These are phyloP conservation scores for Apteryx owenii DNA, from an alignment of 2,113 vertebrate species.

Conservation along the genomic window DNA sequence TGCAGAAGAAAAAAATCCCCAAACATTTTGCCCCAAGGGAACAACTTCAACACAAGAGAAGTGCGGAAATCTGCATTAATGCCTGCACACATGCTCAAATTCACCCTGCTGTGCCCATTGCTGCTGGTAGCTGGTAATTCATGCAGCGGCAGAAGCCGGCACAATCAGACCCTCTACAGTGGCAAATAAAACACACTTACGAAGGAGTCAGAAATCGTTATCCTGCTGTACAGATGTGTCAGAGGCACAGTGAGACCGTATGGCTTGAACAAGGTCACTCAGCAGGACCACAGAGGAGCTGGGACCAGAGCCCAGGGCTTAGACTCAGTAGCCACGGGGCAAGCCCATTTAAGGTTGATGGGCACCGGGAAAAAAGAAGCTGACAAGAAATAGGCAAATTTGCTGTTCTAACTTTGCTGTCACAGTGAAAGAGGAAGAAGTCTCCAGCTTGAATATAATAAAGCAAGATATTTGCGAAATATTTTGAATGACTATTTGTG, in stretches of 20 bases:
- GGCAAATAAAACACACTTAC: neutral
- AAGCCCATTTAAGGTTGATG: accelerated
- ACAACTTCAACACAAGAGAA: conserved; percentile 34
- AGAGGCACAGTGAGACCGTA: neutral
- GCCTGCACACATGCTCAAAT: neutral
- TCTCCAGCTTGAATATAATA: neutral
- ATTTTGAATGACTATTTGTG: neutral
- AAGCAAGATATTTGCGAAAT: neutral
- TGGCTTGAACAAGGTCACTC: neutral
- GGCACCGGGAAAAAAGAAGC: neutral
- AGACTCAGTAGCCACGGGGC: neutral
- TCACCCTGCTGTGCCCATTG: neutral
- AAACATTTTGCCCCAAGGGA: neutral
- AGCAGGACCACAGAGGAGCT: neutral
- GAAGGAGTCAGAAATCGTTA: neutral
- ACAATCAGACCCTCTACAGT: neutral
- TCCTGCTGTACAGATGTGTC: neutral
- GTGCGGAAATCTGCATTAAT: neutral
- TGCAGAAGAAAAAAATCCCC: neutral
- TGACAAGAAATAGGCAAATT: neutral
- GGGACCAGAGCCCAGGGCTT: neutral
- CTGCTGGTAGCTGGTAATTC: neutral
- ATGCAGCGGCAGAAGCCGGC: neutral
- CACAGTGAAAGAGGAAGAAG: neutral
- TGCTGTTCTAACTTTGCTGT: neutral